phyloP scores from a whole-genome alignment of 2,797 vertebrate genomes.

The Fratercula arctica region DNA sequence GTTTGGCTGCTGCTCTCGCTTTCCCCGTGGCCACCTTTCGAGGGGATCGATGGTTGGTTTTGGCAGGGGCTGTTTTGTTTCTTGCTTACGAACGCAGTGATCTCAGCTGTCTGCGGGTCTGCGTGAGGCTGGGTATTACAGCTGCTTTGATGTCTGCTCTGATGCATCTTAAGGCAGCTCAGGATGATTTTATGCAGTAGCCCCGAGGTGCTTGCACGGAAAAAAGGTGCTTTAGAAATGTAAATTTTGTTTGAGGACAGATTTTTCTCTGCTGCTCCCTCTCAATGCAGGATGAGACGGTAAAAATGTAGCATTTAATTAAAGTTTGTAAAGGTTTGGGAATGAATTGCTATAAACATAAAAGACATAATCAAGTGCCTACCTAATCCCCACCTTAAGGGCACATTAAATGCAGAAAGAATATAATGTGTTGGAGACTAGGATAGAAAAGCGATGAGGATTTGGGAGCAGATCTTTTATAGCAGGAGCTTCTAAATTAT shows the following conservation, averaged over 20 bases:
- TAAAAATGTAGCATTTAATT: constrained; percentile 60
- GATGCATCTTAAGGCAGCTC: constrained; percentile 56
- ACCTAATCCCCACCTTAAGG: constrained; percentile 56
- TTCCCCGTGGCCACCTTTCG: constrained; percentile 57
- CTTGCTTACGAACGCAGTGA: background rate
- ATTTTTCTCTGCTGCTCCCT: constrained; percentile 35
- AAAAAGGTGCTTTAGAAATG: constrained; percentile 44
- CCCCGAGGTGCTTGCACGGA: constrained; percentile 49
- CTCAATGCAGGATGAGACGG: background rate
- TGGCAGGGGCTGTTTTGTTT: constrained; percentile 52
- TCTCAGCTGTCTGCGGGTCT: constrained; percentile 48
- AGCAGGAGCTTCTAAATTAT: constrained; percentile 46
- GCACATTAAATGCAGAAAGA: constrained; percentile 26
- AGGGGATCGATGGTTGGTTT: constrained; percentile 33
- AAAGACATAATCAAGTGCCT: constrained; percentile 57
- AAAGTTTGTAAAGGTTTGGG: constrained; percentile 49
- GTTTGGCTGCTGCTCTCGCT: constrained; percentile 19
- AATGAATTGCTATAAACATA: constrained; percentile 59
- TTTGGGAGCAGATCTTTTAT: constrained; percentile 31
- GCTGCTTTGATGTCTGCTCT: constrained; percentile 64
- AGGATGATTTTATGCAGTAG: constrained; percentile 39
- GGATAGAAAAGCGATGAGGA: background rate
- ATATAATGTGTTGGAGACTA: background rate
- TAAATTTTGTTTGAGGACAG: constrained; percentile 52
- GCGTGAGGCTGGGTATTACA: constrained; percentile 47